Evolutionary conservation across 1,140 invertebrate species (phyloP).

Genomic region (Homalodisca vitripennis): DNA sequence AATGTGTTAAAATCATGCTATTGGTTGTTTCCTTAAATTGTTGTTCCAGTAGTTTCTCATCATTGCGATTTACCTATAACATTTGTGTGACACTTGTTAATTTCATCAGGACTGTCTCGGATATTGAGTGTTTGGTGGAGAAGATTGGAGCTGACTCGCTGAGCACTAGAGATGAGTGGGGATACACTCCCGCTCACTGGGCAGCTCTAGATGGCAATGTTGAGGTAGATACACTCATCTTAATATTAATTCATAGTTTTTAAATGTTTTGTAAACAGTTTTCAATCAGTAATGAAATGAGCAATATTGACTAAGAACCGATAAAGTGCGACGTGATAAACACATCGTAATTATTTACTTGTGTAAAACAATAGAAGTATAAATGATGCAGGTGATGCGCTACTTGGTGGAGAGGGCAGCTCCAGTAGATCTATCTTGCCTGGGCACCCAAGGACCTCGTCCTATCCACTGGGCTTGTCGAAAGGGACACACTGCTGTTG

Average conservation of each 20-base stretch:
- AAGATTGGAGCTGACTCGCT: conserved; percentile 69
- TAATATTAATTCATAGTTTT: too few relatives aligned
- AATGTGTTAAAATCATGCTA: too few relatives aligned
- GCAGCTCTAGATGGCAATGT: conserved; percentile 84
- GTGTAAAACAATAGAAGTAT: too few relatives aligned
- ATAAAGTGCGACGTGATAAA: too few relatives aligned
- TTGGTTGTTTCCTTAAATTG: too few relatives aligned
- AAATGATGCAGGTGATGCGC: conserved; percentile 66
- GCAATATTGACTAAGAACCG: too few relatives aligned
- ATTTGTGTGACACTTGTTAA: too few relatives aligned
- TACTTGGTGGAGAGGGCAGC: conserved; percentile 80
- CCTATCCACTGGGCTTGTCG: conserved; percentile 92
- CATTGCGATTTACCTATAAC: too few relatives aligned
- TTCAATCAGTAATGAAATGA: too few relatives aligned
- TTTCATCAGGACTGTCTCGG: conserved; percentile 69
- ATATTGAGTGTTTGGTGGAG: conserved; percentile 74
- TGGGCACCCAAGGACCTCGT: conserved; percentile 82
- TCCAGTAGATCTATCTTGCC: conserved; percentile 79
- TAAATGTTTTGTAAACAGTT: too few relatives aligned
- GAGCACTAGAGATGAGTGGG: conserved; percentile 80
- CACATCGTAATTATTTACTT: too few relatives aligned
- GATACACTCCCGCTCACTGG: conserved; percentile 91
- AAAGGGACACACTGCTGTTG: conserved; percentile 81
- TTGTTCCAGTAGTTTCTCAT: too few relatives aligned
- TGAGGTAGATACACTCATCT: conserved; percentile 53